These are phyloP conservation scores for Penaeus indicus DNA, from an alignment of 1,140 invertebrate species.

Conservation along the genomic window DNA sequence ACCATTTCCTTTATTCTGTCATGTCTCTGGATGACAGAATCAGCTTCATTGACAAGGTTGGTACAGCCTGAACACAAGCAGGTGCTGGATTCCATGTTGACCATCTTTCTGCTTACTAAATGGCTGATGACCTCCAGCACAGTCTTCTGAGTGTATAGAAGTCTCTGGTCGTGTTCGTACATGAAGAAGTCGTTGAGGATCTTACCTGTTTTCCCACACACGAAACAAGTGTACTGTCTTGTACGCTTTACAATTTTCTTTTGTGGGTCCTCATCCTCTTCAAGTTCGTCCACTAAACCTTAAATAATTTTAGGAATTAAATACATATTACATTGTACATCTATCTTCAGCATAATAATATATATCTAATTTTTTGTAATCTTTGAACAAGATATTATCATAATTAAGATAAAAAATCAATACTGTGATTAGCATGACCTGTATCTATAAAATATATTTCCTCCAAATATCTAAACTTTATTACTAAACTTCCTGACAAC, in stretches of 20 bases:
- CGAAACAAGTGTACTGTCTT: slow-evolving; percentile 63
- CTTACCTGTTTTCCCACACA: slow-evolving; percentile 61
- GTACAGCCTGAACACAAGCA: slow-evolving; percentile 64
- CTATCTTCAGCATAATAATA: background rate
- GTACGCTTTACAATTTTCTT: slow-evolving; percentile 47
- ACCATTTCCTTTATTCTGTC: slow-evolving; percentile 62
- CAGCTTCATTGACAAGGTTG: slow-evolving; percentile 64
- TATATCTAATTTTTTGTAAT: background rate
- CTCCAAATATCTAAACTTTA: background rate
- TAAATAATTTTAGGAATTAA: slow-evolving; percentile 9
- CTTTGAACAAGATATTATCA: too few relatives aligned
- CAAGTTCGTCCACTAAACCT: slow-evolving; percentile 58
- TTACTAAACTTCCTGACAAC: too few relatives aligned
- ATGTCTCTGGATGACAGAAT: slow-evolving; percentile 63
- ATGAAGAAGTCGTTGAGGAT: slow-evolving; percentile 65
- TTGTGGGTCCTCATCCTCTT: slow-evolving; percentile 55
- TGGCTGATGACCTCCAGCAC: slow-evolving; percentile 63
- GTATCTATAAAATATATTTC: background rate
- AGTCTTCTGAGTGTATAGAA: slow-evolving; percentile 66
- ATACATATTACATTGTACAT: background rate
- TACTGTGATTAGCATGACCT: background rate
- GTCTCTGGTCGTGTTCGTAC: slow-evolving; percentile 64
- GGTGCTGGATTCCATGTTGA: slow-evolving; percentile 63
- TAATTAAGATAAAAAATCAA: background rate
- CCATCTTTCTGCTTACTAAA: slow-evolving; percentile 58